Percentiles rank a stretch among this genome's conserved stretches.
phyloP scores from a whole-genome alignment of 1,140 invertebrate species.

The Cydia pomonella region DNA sequence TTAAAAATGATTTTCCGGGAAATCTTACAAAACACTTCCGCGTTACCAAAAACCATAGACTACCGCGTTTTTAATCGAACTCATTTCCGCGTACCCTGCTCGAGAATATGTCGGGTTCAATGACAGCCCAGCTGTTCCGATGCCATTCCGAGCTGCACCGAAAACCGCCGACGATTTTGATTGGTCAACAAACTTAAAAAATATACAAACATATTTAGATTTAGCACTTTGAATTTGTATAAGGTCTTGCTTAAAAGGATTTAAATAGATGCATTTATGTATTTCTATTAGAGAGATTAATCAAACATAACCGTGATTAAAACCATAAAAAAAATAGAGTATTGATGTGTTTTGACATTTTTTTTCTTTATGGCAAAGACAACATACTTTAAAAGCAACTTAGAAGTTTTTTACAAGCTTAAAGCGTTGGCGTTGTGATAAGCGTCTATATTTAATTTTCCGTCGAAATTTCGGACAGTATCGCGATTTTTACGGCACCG shows the following conservation, averaged over 20 bases:
- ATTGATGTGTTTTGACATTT: background rate
- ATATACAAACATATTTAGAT: background rate
- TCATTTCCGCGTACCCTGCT: slow-evolving; percentile 7
- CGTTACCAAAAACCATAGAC: slow-evolving; percentile 4
- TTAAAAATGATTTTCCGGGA: background rate
- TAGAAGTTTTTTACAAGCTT: background rate
- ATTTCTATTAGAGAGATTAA: background rate
- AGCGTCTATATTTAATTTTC: slow-evolving; percentile 46
- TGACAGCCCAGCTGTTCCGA: slow-evolving; percentile 53
- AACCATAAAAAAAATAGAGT: background rate
- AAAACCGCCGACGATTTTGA: slow-evolving; percentile 33
- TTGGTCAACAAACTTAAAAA: slow-evolving; percentile 27
- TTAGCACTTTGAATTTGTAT: background rate
- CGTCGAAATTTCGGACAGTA: slow-evolving; percentile 74
- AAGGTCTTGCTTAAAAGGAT: background rate
- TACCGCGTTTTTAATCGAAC: background rate
- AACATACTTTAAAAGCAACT: background rate
- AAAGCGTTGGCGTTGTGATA: slow-evolving; percentile 6
- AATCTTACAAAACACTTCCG: slow-evolving; percentile 19
- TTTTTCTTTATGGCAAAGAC: background rate
- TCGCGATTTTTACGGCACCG: slow-evolving; percentile 80
- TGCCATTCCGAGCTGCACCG: slow-evolving; percentile 40
- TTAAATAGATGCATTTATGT: background rate
- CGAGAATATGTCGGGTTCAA: slow-evolving; percentile 22
- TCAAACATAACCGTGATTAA: background rate